A percentile compares a stretch with the other conserved stretches of the same genome.
phyloP scores from a whole-genome alignment of 2,888 invertebrate species.

The Marasmarcha lunaedactyla region DNA sequence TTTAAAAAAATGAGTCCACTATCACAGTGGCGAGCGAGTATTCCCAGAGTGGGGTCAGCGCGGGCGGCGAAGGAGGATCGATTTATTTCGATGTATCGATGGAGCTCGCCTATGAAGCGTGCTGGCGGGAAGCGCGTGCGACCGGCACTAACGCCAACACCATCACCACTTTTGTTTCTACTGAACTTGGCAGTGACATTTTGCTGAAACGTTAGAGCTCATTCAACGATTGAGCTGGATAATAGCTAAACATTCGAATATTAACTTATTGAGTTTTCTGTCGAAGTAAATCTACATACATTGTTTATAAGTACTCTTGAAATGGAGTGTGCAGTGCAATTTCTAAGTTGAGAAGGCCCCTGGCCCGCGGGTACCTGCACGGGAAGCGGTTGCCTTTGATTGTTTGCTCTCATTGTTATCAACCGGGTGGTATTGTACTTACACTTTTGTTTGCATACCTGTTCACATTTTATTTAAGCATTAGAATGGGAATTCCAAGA shows the following conservation, averaged over 20 bases:
- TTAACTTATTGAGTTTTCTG: too few species aligned
- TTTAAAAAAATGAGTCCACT: too few species aligned
- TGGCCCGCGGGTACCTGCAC: neutral
- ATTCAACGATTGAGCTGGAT: neutral
- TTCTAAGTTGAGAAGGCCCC: too few species aligned
- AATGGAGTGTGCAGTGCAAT: too few species aligned
- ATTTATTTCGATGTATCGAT: constrained; percentile 2
- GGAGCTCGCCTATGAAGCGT: constrained; percentile 31
- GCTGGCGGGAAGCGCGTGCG: constrained; percentile 50
- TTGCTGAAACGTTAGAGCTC: constrained; percentile 33
- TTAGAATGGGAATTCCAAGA: neutral
- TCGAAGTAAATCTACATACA: too few species aligned
- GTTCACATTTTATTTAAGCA: neutral
- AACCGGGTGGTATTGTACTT: neutral
- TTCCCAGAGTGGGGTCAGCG: too few species aligned
- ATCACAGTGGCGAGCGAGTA: too few species aligned
- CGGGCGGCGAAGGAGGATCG: neutral
- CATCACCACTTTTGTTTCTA: constrained; percentile 34
- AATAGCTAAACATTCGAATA: too few species aligned
- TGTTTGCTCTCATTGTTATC: constrained; percentile 1
- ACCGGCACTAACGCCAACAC: constrained; percentile 41
- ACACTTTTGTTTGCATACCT: neutral
- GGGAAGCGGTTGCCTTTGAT: neutral
- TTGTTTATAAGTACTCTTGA: too few species aligned
- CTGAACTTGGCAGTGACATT: constrained; percentile 54